Evolutionary conservation across 1,140 invertebrate genomes (phyloP), one percentile per base, ranked within the genome.

Genomic region (Drosophila nikananu): DNA sequence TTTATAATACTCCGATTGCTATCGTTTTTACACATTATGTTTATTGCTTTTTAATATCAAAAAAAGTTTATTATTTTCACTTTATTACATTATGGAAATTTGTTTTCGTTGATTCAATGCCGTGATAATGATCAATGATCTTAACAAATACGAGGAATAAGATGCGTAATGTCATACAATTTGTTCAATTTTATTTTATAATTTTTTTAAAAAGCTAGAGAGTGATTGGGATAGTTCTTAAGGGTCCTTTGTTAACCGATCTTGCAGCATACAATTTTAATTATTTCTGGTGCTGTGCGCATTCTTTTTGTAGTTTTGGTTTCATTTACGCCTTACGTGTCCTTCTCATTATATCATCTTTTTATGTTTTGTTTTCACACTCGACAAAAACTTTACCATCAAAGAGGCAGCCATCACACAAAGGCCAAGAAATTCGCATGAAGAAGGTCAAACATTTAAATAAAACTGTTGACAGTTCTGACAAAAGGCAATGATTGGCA

Each of bases 401-500:
- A 35, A 10, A 35, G 21, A 15, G 51, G n/a, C 0, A 42, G 15
- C 17, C 23, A 13, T 4, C 19, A 42, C 39, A 55, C 32, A 44
- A 41, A 25, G 55, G 19, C 30, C 3, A 55, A 23, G 39, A 66
- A 48, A 80, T 44, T 61, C 23, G 55, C 62, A 48, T 67, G 52
- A 74, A 63, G 71, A 44, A 75, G 77, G 78, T 80, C 71, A 80
- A 59, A 62, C 51, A 60, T 68, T 77, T 19, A 42, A 77, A 61
- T 61, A 37, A 60, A 65, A 67, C 62, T 62, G 80, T 73, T 73
- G 80, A 78, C 74, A 82, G 59, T 62, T 74, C 39, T 52, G 55
- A 83, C 62, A 83, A 83, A 77, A 55, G 44, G 23, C 27, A 32
- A 68, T 49, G 76, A 74, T 74, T 62, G 80, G 74, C 74, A 66